These are phyloP conservation scores for Apogon hyalosoma DNA, from an alignment of 2,797 vertebrate species.

Conservation along the genomic window DNA sequence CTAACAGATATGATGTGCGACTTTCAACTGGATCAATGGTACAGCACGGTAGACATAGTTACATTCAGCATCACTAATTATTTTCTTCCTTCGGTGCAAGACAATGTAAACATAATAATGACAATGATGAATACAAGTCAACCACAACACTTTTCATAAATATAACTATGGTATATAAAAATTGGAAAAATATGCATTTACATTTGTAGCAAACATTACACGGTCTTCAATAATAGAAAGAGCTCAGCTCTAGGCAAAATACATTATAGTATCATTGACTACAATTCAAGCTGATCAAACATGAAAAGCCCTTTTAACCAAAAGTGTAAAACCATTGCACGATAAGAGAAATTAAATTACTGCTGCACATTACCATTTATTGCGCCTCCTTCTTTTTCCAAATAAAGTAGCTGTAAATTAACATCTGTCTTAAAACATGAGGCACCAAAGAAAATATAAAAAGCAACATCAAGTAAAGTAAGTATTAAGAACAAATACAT, in stretches of 20 bases:
- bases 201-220: constrained; percentile 84
- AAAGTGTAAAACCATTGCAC: constrained; percentile 69
- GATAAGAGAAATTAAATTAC: constrained; percentile 68
- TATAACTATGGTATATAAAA: constrained; percentile 84
- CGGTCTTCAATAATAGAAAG: constrained; percentile 72
- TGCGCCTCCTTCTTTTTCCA: constrained; percentile 35
- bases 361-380: constrained; percentile 51
- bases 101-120: constrained; percentile 69
- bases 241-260: constrained; percentile 80
- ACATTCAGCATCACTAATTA: constrained; percentile 70
- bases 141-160: constrained; percentile 78
- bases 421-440: constrained; percentile 51
- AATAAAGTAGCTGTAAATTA: constrained; percentile 45
- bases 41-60: constrained; percentile 58
- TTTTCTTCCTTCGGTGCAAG: constrained; percentile 50
- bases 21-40: constrained; percentile 40
- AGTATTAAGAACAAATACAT: constrained; percentile 67
- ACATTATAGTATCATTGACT: constrained; percentile 72
- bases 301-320: constrained; percentile 81
- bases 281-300: constrained; percentile 77
- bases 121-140: constrained; percentile 57
- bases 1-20: constrained; percentile 36
- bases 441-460: constrained; percentile 58
- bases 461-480: constrained; percentile 56
- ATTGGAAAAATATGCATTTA: constrained; percentile 85